phyloP scores from a whole-genome alignment of 2,797 vertebrate species.

The Glyptemys insculpta region DNA sequence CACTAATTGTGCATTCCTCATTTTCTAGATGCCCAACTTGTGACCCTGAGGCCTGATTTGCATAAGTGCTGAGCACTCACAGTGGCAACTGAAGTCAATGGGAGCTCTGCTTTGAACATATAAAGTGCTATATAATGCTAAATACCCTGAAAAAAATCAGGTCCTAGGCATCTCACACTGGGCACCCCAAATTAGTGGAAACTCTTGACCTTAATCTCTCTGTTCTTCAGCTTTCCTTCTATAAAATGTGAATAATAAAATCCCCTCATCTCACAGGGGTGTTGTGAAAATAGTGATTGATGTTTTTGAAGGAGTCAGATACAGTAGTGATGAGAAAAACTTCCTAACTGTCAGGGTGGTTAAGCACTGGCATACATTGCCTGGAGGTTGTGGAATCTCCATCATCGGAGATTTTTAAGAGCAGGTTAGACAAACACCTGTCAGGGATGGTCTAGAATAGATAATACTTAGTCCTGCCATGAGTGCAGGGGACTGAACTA shows the following conservation, averaged over 20 bases:
- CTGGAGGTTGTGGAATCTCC: too few species aligned
- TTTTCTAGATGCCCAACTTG: background rate
- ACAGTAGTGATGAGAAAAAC: background rate
- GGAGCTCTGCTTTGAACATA: constrained; percentile 25
- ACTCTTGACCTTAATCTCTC: background rate
- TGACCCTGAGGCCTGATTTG: background rate
- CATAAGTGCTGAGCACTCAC: constrained; percentile 27
- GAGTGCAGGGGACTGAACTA: too few species aligned
- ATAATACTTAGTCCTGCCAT: too few species aligned
- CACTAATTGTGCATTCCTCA: background rate
- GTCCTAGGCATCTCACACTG: background rate
- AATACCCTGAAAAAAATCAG: constrained; percentile 9
- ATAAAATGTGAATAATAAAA: background rate
- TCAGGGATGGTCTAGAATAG: too few species aligned
- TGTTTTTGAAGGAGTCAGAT: background rate
- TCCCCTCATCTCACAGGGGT: background rate
- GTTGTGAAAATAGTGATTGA: background rate
- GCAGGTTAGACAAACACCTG: too few species aligned
- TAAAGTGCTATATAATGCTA: constrained; percentile 13
- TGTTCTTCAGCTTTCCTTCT: background rate
- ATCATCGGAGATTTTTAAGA: too few species aligned
- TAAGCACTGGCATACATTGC: too few species aligned
- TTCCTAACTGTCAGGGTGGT: too few species aligned
- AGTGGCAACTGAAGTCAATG: background rate
- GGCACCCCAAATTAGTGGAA: background rate